Base-by-base conservation (phyloP, 2,888 invertebrate genomes). In the Aphidoletes aphidimyza region DNA sequence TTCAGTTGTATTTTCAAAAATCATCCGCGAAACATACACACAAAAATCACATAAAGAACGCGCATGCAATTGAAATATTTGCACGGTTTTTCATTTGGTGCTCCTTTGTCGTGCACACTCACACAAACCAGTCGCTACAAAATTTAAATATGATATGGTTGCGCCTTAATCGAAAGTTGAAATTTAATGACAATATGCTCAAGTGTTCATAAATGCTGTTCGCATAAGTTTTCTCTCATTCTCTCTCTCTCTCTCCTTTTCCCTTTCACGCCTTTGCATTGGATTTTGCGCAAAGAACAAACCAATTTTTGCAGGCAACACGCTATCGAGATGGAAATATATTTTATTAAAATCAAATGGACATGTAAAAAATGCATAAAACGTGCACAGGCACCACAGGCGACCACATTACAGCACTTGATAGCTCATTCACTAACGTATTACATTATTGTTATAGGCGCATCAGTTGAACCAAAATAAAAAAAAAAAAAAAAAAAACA, bases 351-450 rank as follows among this genome's bases (percentile, higher is more conserved):
- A n/a, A n/a, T n/a, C 22, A 54, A 54, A 69, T 26, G 69, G 54
- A 54, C 54, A 54, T 22, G n/a, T n/a, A n/a, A 22, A 54, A 54
- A 22, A 47, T 17, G 22, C 5, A 39, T 11, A 39, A 39, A 39
- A 39, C 11, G n/a, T n/a, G n/a, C 49, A 17, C 6, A 3, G 3
- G 81, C 81, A 37, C 81, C 81, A 81, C 81, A 81, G 81, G 81
- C 37, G n/a, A 19, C 22, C 5, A 8, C 3, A 5, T 3, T 3
- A 54, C 6, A 19, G 37, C 37, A 81, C 81, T 81, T 81, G 81
- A 81, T 81, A 81, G 37, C 81, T 11, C 81, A 81, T 81, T 81
- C 81, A n/a, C n/a, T n/a, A 81, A 81, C n/a, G 81, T 22, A 81
- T 37, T 81, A 36, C 36, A 78, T 78, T 19, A 37, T 37, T 37